Percentiles rank a stretch among this genome's conserved stretches.
Conservation (phyloP, 2,888 invertebrate species). For the Agrypnus murinus region DNA sequence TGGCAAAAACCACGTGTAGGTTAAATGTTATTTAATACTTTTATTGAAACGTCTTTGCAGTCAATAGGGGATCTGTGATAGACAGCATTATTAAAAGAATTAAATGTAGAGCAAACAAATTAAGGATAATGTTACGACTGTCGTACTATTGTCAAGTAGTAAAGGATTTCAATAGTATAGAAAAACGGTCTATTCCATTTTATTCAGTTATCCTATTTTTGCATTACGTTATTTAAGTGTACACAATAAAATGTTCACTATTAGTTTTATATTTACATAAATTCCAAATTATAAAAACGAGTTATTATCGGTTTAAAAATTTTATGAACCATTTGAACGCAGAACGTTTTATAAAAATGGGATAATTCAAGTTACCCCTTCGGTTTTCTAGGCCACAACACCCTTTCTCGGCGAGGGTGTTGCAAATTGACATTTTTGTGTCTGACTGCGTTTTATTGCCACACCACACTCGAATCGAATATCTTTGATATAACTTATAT, state of each 20-base stretch:
- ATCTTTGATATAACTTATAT: constrained; percentile 61
- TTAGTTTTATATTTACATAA: too few species aligned
- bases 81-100: constrained; percentile 46
- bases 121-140: constrained; percentile 57
- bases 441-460: constrained; percentile 68
- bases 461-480: constrained; percentile 58
- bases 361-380: constrained; percentile 41
- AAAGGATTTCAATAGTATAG: constrained; percentile 44
- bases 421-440: constrained; percentile 64
- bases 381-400: constrained; percentile 16
- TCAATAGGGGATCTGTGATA: constrained; percentile 54
- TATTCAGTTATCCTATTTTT: neutral
- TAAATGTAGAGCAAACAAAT: constrained; percentile 52
- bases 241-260: too few species aligned
- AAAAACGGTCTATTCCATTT: constrained; percentile 22
- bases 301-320: too few species aligned
- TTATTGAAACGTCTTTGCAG: constrained; percentile 55
- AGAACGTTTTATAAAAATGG: constrained; percentile 33
- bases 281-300: too few species aligned
- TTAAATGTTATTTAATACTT: constrained; percentile 57
- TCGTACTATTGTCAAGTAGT: constrained; percentile 23
- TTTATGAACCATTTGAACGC: too few species aligned
- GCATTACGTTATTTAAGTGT: too few species aligned
- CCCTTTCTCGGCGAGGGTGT: constrained; percentile 57
- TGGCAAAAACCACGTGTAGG: constrained; percentile 54